Base-by-base conservation (phyloP, 2,797 vertebrate species). In the Onychomys arenicola region DNA sequence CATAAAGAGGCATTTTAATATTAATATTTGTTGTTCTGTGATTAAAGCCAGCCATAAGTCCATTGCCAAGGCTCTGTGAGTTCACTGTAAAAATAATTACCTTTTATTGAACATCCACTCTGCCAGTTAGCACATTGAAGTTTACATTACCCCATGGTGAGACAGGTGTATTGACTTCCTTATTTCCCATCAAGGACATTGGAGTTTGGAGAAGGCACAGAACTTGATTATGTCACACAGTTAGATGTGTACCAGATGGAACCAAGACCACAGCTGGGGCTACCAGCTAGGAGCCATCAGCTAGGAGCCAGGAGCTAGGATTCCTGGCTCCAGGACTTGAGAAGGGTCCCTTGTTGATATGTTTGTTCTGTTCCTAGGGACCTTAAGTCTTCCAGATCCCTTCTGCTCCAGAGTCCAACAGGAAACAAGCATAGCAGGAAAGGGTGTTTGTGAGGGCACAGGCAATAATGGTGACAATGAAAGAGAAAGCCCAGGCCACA, bases 61-160 rank as follows among this genome's bases (percentile, higher is more conserved):
- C n/a, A 16, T 34, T 67, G 34, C 23, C 76, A 29, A 93, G 91
- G 83, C 29, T 83, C 86, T 23, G 29, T 2, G 0, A 17, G 55
- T 69, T 40, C n/a, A 7, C 46, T 40, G 21, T 82, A 77, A 78
- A 91, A 81, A 9, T 59, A 49, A 75, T 49, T 37, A 46, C 46
- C 77, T 90, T 81, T 75, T 81, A 57, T 87, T 92, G 84, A 90
- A 34, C 65, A 14, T 77, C 67, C 14, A 8, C 92, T 12, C 7
- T 14, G n/a, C 65, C 23, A 0, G 34, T 13, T 34, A 9, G 19
- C 46, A 19, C 9, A 1, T 46, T 40, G 8, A 9, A 10, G n/a
- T 32, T 67, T 40, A 37, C 71, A 6, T 40, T 2, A 12, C 40
- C 69, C 19, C 63, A 19, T 1, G 2, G 23, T 0, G 14, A n/a